Percentiles rank a stretch among this genome's conserved stretches.
Evolutionary conservation across 2,888 invertebrate species (phyloP).

Genomic region (Apamea monoglypha): DNA sequence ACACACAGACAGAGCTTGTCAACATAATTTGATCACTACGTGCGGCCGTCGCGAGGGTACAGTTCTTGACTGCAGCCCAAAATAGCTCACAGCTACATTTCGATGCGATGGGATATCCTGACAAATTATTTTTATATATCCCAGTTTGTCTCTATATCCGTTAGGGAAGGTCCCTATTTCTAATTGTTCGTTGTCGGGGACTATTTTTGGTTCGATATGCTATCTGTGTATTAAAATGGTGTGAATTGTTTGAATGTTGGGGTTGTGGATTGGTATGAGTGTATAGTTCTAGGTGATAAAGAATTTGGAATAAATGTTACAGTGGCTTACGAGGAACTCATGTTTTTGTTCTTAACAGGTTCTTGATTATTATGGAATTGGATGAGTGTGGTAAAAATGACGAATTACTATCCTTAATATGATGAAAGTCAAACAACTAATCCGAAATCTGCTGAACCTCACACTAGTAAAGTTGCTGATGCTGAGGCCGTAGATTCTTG

Average conservation of each 20-base stretch:
- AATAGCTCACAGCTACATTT: slow-evolving; percentile 71
- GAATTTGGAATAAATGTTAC: background rate
- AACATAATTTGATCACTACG: slow-evolving; percentile 60
- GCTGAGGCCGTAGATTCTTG: background rate
- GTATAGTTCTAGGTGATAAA: background rate
- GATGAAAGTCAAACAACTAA: background rate
- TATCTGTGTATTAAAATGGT: slow-evolving; percentile 31
- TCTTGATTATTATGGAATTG: background rate
- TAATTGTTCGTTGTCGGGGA: slow-evolving; percentile 60
- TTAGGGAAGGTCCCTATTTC: slow-evolving; percentile 63
- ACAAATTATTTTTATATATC: slow-evolving; percentile 88
- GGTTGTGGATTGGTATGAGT: background rate
- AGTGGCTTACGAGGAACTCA: background rate
- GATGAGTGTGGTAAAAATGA: background rate
- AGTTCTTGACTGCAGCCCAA: slow-evolving; percentile 61
- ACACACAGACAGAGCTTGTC: slow-evolving; percentile 43
- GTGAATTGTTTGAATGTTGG: slow-evolving; percentile 18
- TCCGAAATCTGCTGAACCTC: background rate
- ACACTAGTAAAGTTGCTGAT: slow-evolving; percentile 4
- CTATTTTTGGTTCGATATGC: slow-evolving; percentile 52
- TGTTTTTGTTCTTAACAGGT: background rate
- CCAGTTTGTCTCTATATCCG: slow-evolving; percentile 82
- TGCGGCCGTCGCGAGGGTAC: slow-evolving; percentile 55
- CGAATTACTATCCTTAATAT: background rate
- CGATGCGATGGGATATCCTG: slow-evolving; percentile 87